These are phyloP conservation scores for Brachionus rubens DNA, from an alignment of 1,140 invertebrate species.

Conservation along the genomic window DNA sequence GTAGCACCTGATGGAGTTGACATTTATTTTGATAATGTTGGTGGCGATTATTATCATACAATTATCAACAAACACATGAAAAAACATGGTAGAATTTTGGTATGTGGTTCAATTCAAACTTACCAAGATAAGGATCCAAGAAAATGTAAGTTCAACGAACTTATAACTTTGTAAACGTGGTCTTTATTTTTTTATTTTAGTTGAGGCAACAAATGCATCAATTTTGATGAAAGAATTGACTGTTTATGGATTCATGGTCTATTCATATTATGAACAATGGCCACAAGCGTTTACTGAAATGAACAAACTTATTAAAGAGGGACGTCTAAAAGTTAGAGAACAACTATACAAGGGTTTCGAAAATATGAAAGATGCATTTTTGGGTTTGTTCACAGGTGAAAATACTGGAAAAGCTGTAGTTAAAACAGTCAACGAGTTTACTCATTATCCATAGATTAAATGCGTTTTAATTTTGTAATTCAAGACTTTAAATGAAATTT, in stretches of 20 bases:
- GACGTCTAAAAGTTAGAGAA: constrained; percentile 66
- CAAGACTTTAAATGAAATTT: no score
- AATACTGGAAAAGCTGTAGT: constrained; percentile 69
- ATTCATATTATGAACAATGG: constrained; percentile 55
- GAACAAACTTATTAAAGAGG: constrained; percentile 66
- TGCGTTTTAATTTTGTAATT: no score
- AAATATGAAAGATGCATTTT: constrained; percentile 67
- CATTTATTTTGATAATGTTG: constrained; percentile 70
- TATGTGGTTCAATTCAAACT: constrained; percentile 50
- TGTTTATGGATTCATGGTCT: constrained; percentile 49
- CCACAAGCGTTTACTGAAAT: constrained; percentile 65
- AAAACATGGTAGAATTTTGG: constrained; percentile 47
- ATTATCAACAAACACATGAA: constrained; percentile 49
- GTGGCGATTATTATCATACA: constrained; percentile 49
- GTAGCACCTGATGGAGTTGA: constrained; percentile 67
- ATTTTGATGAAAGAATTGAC: constrained; percentile 49
- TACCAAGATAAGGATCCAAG: constrained; percentile 47
- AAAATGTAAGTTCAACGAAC: constrained; percentile 68
- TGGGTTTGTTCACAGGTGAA: constrained; percentile 65
- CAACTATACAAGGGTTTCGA: constrained; percentile 68
- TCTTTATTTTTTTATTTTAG: background rate
- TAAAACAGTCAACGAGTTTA: constrained; percentile 56
- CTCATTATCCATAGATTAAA: constrained; percentile 27
- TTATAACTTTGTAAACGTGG: constrained; percentile 53
- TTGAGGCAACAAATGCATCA: constrained; percentile 35